Conservation (phyloP, 2,888 invertebrate species). For the Osmoderma eremita region DNA sequence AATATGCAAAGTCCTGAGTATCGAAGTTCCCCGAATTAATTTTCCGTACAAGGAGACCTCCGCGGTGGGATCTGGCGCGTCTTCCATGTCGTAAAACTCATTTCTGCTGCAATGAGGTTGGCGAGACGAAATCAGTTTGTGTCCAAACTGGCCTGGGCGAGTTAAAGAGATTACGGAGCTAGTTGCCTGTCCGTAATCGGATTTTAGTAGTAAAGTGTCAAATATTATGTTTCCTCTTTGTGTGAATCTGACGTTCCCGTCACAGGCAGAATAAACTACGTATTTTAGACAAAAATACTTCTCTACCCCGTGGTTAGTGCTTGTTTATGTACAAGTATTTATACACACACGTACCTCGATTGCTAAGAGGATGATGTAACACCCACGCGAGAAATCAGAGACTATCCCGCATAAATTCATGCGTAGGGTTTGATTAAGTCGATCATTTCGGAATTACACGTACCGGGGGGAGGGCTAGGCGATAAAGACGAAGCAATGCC, state of each 20-base stretch:
- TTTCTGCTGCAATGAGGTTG: constrained; percentile 19
- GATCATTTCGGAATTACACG: constrained; percentile 18
- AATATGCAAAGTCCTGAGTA: neutral
- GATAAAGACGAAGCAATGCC: constrained; percentile 1
- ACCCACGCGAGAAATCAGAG: constrained; percentile 15
- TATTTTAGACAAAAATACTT: constrained; percentile 32
- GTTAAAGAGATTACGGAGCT: constrained; percentile 38
- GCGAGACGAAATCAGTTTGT: constrained; percentile 19
- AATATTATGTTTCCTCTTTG: constrained; percentile 44
- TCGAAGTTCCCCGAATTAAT: constrained; percentile 6
- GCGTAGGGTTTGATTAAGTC: constrained; percentile 27
- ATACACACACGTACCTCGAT: neutral
- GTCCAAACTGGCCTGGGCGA: constrained; percentile 27
- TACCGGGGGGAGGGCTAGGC: neutral
- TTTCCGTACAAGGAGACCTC: constrained; percentile 20
- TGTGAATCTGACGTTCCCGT: constrained; percentile 26
- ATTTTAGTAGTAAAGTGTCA: constrained; percentile 46
- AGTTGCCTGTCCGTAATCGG: constrained; percentile 44
- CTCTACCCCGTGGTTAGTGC: constrained; percentile 12
- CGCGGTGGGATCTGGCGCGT: neutral
- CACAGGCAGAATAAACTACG: constrained; percentile 15
- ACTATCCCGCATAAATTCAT: constrained; percentile 25
- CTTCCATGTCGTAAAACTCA: constrained; percentile 9
- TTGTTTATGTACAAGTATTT: constrained; percentile 24
- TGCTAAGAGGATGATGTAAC: constrained; percentile 29